phyloP scores from a whole-genome alignment of 2,797 vertebrate genomes.

The Pogonophryne albipinna region DNA sequence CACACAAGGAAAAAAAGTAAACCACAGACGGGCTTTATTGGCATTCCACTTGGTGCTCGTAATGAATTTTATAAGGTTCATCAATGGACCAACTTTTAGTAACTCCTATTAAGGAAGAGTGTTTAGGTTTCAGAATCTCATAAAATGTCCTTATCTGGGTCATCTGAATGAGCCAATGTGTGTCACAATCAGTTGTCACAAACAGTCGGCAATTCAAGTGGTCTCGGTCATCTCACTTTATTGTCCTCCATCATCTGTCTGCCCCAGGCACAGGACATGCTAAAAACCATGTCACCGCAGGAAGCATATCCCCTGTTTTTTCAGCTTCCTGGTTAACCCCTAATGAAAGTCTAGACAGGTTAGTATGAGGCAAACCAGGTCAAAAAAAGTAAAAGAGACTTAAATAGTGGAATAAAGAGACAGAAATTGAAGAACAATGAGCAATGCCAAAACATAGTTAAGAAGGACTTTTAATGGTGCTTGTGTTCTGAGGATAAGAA shows the following conservation, averaged over 20 bases:
- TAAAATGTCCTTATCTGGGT: not conserved
- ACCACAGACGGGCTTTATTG: slow-evolving; percentile 57
- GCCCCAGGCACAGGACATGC: slow-evolving; percentile 28
- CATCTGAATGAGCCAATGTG: not conserved
- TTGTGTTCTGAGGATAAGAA: slow-evolving; percentile 44
- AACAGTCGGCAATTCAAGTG: slow-evolving; percentile 4
- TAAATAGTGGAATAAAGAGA: slow-evolving; percentile 33
- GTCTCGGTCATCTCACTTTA: not conserved
- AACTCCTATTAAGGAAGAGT: slow-evolving; percentile 13
- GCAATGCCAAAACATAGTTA: slow-evolving; percentile 48
- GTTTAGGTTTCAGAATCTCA: slow-evolving; percentile 7
- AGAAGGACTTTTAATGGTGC: slow-evolving; percentile 18
- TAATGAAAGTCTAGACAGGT: slow-evolving; percentile 68
- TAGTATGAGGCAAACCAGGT: slow-evolving; percentile 55
- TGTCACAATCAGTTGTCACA: not conserved
- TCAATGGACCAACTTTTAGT: slow-evolving; percentile 23
- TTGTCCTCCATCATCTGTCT: slow-evolving; percentile 37
- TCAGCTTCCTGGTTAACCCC: slow-evolving; percentile 54
- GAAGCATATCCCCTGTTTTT: slow-evolving; percentile 47
- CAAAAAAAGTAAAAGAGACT: slow-evolving; percentile 43
- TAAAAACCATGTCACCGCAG: slow-evolving; percentile 44
- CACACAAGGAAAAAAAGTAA: slow-evolving; percentile 46
- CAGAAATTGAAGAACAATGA: slow-evolving; percentile 1
- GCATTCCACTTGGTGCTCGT: slow-evolving; percentile 50
- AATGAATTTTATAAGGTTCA: slow-evolving; percentile 46